Conservation (phyloP, 2,113 vertebrate genomes). For the Machaerirhynchus nigripectus region DNA sequence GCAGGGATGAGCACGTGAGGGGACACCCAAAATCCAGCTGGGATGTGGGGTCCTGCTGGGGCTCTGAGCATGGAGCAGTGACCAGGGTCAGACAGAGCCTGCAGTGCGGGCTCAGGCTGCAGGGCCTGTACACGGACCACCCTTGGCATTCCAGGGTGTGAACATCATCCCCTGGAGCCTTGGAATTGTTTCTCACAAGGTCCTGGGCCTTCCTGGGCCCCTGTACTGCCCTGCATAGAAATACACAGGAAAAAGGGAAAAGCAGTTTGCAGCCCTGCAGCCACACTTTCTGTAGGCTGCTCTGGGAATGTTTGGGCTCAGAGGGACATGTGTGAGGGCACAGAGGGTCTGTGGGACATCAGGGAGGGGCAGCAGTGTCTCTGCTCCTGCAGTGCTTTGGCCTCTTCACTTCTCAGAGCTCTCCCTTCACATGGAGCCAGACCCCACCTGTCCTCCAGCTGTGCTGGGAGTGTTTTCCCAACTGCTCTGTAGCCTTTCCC, state of each 20-base stretch:
- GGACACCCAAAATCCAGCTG: neutral
- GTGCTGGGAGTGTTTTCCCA: neutral
- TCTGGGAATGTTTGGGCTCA: neutral
- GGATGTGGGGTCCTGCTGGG: neutral
- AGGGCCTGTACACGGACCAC: neutral
- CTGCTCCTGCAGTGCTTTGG: neutral
- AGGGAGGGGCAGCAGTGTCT: neutral
- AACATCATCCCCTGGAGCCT: neutral
- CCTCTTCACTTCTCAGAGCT: neutral
- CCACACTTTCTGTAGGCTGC: neutral
- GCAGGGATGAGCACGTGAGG: neutral
- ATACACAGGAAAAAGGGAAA: neutral
- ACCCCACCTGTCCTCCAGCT: neutral
- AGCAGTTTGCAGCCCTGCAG: neutral
- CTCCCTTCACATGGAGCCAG: neutral
- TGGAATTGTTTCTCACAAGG: neutral
- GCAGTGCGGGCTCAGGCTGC: neutral
- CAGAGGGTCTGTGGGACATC: no score
- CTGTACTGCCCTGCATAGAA: neutral
- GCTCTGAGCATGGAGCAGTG: fast-evolving
- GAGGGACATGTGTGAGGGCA: neutral
- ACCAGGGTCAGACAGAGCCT: neutral
- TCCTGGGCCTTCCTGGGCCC: neutral
- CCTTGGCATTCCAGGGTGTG: fast-evolving
- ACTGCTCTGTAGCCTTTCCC: neutral